phyloP scores from a whole-genome alignment of 2,797 vertebrate genomes.

The Pelochelys cantorii region DNA sequence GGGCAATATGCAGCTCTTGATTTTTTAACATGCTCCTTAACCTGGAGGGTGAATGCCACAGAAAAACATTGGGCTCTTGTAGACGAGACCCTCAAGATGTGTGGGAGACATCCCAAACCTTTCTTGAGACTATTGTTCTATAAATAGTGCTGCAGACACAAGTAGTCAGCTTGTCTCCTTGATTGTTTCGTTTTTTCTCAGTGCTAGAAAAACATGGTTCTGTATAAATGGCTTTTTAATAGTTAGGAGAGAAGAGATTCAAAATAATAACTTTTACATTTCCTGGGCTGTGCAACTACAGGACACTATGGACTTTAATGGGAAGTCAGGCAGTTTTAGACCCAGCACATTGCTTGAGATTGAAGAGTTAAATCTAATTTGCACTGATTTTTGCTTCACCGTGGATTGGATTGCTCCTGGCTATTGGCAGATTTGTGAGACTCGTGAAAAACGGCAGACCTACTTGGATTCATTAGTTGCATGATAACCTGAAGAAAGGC shows the following conservation, averaged over 20 bases:
- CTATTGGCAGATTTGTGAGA: neutral
- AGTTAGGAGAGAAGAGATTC: neutral
- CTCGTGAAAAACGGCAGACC: conserved; percentile 39
- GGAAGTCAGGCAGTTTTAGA: fast-evolving
- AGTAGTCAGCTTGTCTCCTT: neutral
- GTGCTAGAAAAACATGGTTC: neutral
- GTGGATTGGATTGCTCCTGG: neutral
- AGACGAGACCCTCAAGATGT: neutral
- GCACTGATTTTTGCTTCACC: neutral
- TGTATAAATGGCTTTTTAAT: conserved; percentile 3
- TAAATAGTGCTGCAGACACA: neutral
- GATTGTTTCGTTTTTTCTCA: neutral
- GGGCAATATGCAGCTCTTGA: neutral
- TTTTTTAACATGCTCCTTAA: neutral
- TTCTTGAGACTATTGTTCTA: neutral
- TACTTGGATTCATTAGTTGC: conserved; percentile 66
- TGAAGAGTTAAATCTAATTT: neutral
- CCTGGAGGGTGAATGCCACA: fast-evolving
- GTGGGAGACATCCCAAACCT: neutral
- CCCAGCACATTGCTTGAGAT: neutral
- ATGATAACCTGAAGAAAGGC: conserved; percentile 82
- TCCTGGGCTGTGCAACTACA: neutral
- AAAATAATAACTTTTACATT: neutral
- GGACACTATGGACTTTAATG: fast-evolving
- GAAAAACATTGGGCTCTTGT: neutral